Evolutionary conservation across 2,888 invertebrate genomes (phyloP), one percentile per base, ranked within the genome.

Genomic region (Acheta domesticus): DNA sequence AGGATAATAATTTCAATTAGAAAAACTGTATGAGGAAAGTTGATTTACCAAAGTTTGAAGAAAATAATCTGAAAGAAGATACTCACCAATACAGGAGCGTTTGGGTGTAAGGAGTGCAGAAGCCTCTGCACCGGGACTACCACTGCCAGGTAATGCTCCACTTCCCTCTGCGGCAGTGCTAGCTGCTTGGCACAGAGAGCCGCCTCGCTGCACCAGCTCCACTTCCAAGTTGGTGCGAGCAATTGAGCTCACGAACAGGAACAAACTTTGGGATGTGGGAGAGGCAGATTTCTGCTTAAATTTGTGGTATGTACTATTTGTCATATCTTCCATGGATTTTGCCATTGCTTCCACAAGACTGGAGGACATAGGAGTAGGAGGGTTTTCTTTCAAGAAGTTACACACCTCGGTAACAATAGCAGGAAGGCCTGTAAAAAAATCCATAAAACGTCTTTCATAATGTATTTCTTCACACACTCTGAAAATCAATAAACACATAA

Each of bases 271-370:
- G 83, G 91, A 90, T 5, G 91, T 89, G 82, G 88, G 88, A 79
- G 91, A 89, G 78, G 85, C 89, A 11, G 89, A 90, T 88, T 93
- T 92, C 84, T 92, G 92, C 85, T 93, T 92, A 84, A 93, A 93
- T 85, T 94, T 94, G 82, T 93, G 90, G 85, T 94, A 93, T 8
- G 97, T 96, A 83, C 93, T 93, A 85, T 93, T 93, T 11, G 96
- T 95, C 92, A 98, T 95, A 87, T 96, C 96, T 85, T 96, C 96
- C 96, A 97, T 97, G 48, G 95, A 93, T 85, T 95, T 95, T 75
- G 94, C 94, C 91, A 97, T 94, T 78, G 96, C 96, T 85, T 96
- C 94, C 1, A 94, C 92, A 82, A 97, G 89, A 84, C 91, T 92
- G 77, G 93, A 92, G 19, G 91, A 89, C 79, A 89, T 89, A 82